Conservation (phyloP, 2,113 vertebrate genomes). For the Lepus americanus region DNA sequence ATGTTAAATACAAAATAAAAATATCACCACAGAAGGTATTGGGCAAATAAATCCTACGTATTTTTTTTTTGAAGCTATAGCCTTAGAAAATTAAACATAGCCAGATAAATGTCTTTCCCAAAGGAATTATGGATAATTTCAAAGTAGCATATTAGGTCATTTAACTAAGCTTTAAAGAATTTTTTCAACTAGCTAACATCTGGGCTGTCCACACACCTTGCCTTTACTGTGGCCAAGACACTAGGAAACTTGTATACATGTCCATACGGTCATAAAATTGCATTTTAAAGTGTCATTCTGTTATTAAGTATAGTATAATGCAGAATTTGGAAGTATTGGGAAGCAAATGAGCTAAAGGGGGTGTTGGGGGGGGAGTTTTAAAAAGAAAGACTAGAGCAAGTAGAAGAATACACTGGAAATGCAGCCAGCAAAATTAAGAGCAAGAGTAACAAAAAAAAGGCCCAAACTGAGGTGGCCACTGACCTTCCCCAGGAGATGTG, state of each 20-base stretch:
- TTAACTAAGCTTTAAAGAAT: constrained; percentile 55
- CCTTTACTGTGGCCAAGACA: constrained; percentile 21
- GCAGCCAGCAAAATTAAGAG: not conserved
- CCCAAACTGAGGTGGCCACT: not conserved
- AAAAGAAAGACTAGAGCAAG: not conserved
- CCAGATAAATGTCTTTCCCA: constrained; percentile 71
- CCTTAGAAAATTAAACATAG: constrained; percentile 68
- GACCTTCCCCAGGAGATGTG: not conserved
- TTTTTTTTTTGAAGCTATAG: constrained; percentile 39
- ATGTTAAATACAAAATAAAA: constrained; percentile 77
- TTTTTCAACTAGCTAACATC: constrained; percentile 38
- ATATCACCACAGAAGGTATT: constrained; percentile 58
- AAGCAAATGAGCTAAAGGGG: not conserved
- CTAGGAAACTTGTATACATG: not conserved
- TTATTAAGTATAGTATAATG: not conserved
- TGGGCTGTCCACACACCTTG: not conserved
- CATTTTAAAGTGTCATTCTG: constrained; percentile 49
- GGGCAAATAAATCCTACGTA: constrained; percentile 61
- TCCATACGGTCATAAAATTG: constrained; percentile 46
- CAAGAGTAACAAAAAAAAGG: not conserved
- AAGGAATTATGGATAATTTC: constrained; percentile 63
- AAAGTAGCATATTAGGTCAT: constrained; percentile 44
- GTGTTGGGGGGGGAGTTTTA: not conserved
- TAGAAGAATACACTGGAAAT: not conserved
- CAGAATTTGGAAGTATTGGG: not conserved